Percentiles rank a stretch among this genome's conserved stretches.
Conservation (phyloP, 2,113 vertebrate species). For the Hydropotes inermis region DNA sequence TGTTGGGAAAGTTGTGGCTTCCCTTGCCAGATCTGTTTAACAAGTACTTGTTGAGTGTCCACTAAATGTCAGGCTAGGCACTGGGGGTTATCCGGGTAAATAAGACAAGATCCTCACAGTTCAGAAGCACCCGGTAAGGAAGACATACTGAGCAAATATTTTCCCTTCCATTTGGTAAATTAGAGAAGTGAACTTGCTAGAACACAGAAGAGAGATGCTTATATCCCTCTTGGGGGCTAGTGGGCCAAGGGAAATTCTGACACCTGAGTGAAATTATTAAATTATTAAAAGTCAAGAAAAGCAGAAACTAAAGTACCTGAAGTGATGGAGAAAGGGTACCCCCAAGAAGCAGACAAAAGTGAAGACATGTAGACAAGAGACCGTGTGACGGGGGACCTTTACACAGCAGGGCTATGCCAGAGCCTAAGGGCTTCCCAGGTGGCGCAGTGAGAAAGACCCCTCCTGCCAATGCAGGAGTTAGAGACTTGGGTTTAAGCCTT, state of each 20-base stretch:
- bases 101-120: not conserved
- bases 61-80: not conserved
- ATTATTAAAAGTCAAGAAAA: not conserved
- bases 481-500: not conserved
- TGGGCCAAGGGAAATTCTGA: not conserved
- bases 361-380: not conserved
- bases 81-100: not conserved
- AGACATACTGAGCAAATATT: not conserved
- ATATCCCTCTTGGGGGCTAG: not conserved
- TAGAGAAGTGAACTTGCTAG: not conserved
- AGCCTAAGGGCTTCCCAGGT: not conserved
- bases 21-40: not conserved
- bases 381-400: rapidly evolving
- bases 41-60: not conserved
- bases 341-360: not conserved
- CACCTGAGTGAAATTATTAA: not conserved
- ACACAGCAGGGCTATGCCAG: rapidly evolving
- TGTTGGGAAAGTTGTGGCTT: not conserved
- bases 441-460: not conserved
- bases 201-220: not conserved
- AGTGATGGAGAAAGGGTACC: not conserved
- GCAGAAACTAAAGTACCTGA: not conserved
- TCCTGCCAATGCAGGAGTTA: not conserved
- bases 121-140: not conserved
- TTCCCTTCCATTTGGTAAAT: not conserved